Percentiles rank a stretch among this genome's conserved stretches.
These are phyloP conservation scores for Rhingia rostrata DNA, from an alignment of 2,888 invertebrate species.

Conservation along the genomic window DNA sequence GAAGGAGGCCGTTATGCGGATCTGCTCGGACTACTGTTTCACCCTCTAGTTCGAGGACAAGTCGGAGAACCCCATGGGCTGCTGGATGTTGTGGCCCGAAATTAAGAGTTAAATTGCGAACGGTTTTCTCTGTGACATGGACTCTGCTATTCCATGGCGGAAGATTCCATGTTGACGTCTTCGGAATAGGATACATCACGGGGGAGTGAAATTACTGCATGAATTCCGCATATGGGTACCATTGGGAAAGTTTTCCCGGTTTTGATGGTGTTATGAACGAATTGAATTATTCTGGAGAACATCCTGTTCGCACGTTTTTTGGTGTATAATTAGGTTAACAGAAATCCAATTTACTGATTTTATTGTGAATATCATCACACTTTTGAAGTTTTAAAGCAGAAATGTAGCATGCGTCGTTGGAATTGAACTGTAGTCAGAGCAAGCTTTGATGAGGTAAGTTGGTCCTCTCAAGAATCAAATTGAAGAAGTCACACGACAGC, in stretches of 20 bases:
- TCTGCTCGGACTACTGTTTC: slow-evolving; percentile 91
- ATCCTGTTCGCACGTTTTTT: background rate
- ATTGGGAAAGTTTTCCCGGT: slow-evolving; percentile 78
- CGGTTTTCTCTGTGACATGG: slow-evolving; percentile 84
- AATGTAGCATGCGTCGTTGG: too few relatives aligned
- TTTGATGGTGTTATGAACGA: background rate
- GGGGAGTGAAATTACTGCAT: slow-evolving; percentile 84
- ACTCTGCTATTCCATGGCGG: slow-evolving; percentile 81
- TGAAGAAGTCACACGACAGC: too few relatives aligned
- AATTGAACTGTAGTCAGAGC: too few relatives aligned
- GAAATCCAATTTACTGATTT: too few relatives aligned
- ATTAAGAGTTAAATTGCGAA: slow-evolving; percentile 88
- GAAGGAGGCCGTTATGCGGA: slow-evolving; percentile 93
- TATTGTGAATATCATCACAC: background rate
- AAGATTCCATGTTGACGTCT: slow-evolving; percentile 76
- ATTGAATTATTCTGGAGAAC: slow-evolving; percentile 3
- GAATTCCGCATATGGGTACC: slow-evolving; percentile 87
- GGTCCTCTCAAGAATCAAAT: too few relatives aligned
- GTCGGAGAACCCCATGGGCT: slow-evolving; percentile 91
- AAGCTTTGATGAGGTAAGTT: too few relatives aligned
- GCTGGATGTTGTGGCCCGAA: slow-evolving; percentile 96
- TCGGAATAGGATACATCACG: slow-evolving; percentile 84
- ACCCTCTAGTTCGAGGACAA: slow-evolving; percentile 90
- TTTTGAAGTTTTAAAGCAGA: too few relatives aligned
- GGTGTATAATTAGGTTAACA: too few relatives aligned